A percentile compares a stretch with the other conserved stretches of the same genome.
Evolutionary conservation across 2,888 invertebrate genomes (phyloP).

Genomic region (Rutpela maculata): DNA sequence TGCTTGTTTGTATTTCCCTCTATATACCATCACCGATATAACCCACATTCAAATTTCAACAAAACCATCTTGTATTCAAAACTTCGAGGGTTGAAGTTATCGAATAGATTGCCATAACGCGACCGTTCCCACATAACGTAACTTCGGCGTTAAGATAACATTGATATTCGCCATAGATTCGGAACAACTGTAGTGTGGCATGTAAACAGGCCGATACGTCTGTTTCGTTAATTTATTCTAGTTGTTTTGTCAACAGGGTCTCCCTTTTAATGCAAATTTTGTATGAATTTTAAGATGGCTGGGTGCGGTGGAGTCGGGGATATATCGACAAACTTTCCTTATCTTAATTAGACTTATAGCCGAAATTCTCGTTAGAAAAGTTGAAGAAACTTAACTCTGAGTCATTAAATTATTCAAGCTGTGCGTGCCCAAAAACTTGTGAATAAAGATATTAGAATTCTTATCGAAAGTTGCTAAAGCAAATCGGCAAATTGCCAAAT

Average conservation of each 20-base stretch:
- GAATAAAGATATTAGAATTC: neutral
- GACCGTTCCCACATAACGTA: neutral
- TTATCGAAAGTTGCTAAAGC: neutral
- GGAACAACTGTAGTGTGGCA: conserved; percentile 26
- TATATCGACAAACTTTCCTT: conserved; percentile 2
- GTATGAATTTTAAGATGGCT: conserved; percentile 21
- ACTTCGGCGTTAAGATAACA: conserved; percentile 18
- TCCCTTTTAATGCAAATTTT: conserved; percentile 32
- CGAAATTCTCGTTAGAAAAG: neutral
- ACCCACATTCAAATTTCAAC: conserved; percentile 17
- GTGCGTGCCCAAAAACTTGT: neutral
- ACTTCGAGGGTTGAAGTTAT: conserved; percentile 24
- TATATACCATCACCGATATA: neutral
- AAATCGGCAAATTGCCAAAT: neutral
- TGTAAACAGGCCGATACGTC: conserved; percentile 40
- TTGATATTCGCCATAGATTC: conserved; percentile 27
- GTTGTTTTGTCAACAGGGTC: conserved; percentile 40
- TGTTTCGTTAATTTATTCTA: conserved; percentile 40
- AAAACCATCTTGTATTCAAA: conserved; percentile 27
- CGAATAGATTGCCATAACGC: conserved; percentile 8
- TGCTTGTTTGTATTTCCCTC: neutral
- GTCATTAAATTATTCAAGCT: neutral
- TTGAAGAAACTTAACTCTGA: neutral
- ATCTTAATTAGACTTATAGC: conserved; percentile 2
- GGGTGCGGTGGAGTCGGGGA: neutral